phyloP scores from a whole-genome alignment of 2,888 invertebrate species.

The Gortyna flavago region DNA sequence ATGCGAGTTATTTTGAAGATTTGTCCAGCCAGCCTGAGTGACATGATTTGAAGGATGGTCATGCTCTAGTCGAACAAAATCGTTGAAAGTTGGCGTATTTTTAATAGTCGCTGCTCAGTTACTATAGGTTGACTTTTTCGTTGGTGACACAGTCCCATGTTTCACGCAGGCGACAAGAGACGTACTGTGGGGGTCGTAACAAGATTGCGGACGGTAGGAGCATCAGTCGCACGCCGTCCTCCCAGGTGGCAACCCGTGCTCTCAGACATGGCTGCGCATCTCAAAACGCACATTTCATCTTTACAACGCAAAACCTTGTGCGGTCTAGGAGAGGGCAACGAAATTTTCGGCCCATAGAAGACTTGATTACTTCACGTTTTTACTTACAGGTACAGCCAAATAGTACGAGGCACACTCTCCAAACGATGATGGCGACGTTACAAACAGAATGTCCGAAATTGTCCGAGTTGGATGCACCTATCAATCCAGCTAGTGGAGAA shows the following conservation, averaged over 20 bases:
- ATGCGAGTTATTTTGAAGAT: too few species aligned
- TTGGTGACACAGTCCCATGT: not conserved
- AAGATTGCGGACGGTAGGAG: not conserved
- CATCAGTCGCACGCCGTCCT: not conserved
- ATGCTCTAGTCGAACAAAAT: not conserved
- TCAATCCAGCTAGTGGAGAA: conserved; percentile 89
- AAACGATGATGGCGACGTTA: conserved; percentile 91
- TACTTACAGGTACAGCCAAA: conserved; percentile 83
- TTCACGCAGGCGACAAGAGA: not conserved
- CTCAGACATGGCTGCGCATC: not conserved
- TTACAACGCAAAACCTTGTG: not conserved
- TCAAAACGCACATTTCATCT: not conserved
- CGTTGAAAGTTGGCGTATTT: not conserved
- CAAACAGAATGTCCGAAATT: conserved; percentile 91
- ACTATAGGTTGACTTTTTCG: not conserved
- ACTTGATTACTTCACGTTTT: not conserved
- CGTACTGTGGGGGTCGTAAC: not conserved
- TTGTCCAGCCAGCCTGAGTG: too few species aligned
- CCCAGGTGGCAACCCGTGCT: not conserved
- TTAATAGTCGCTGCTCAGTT: not conserved
- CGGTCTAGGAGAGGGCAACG: not conserved
- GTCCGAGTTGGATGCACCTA: conserved; percentile 83
- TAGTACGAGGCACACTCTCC: conserved; percentile 84
- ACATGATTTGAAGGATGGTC: not conserved
- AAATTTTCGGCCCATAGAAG: not conserved